A percentile compares a stretch with the other conserved stretches of the same genome.
Evolutionary conservation across 23 tunicate genomes (phyloP).

Genomic region (Trididemnum nubilum): DNA sequence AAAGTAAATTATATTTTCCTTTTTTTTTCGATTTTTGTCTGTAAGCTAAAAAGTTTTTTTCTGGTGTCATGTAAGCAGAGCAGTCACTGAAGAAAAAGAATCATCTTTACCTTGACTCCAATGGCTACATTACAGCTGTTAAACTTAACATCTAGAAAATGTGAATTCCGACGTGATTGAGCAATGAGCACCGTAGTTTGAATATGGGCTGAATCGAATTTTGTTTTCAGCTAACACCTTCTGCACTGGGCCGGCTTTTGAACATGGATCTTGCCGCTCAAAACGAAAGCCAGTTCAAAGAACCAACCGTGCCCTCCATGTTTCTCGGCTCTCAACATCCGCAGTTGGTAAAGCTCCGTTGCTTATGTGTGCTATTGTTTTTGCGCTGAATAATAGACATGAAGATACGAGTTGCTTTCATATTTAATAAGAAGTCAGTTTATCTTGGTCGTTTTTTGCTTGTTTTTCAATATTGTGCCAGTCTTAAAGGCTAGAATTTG

Average conservation of each 20-base stretch:
- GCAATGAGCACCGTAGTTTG: too few relatives aligned
- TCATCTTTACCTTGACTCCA: background rate
- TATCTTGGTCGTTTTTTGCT: too few relatives aligned
- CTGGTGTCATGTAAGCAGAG: background rate
- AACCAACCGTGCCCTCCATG: background rate
- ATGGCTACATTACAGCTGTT: background rate
- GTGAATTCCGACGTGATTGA: too few relatives aligned
- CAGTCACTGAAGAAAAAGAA: background rate
- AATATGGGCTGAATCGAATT: too few relatives aligned
- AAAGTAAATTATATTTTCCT: slow-evolving; percentile 14
- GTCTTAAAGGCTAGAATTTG: too few relatives aligned
- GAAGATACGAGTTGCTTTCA: too few relatives aligned
- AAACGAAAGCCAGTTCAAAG: slow-evolving; percentile 13
- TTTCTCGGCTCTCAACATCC: slow-evolving; percentile 30
- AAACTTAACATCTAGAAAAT: background rate
- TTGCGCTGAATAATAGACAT: too few relatives aligned
- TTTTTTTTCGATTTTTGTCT: background rate
- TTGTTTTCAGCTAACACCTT: slow-evolving; percentile 43
- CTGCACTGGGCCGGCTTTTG: slow-evolving; percentile 22
- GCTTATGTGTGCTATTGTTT: too few relatives aligned
- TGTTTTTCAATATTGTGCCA: too few relatives aligned
- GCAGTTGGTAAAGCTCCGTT: slow-evolving; percentile 40
- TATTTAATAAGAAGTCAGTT: too few relatives aligned
- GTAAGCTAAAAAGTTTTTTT: background rate
- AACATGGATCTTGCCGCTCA: slow-evolving; percentile 22